These are phyloP conservation scores for Microplitis manilae DNA, from an alignment of 2,888 invertebrate species.

Conservation along the genomic window DNA sequence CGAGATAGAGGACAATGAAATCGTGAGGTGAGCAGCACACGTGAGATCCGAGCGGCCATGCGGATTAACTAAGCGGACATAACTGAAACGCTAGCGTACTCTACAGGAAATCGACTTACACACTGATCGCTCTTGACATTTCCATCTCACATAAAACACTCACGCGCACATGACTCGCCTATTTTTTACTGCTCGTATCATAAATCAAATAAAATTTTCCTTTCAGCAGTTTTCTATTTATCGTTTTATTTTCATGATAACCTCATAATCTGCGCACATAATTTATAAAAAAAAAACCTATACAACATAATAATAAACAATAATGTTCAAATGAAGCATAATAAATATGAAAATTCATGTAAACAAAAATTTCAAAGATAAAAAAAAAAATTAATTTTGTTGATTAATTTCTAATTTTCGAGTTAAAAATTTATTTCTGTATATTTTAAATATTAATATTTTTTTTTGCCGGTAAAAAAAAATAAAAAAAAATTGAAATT, in stretches of 20 bases:
- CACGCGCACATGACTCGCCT: neutral
- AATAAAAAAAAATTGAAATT: no score
- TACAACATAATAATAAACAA: no score
- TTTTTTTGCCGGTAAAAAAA: no score
- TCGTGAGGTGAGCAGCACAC: conserved; percentile 27
- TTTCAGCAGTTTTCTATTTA: conserved; percentile 4
- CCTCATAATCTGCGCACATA: neutral
- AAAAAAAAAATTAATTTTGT: no score
- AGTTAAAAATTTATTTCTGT: no score
- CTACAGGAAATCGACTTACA: conserved; percentile 21
- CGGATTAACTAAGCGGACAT: conserved; percentile 39
- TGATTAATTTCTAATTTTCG: no score
- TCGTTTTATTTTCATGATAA: conserved; percentile 8
- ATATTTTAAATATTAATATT: no score
- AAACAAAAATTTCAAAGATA: no score
- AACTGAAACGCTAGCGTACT: neutral
- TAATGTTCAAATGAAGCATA: no score
- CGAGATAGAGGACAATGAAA: neutral
- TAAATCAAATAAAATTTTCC: conserved; percentile 29
- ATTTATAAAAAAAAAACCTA: no score
- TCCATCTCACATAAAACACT: neutral
- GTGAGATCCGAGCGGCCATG: conserved; percentile 43
- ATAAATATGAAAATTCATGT: no score
- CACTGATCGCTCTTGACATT: neutral
- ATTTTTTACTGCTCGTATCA: conserved; percentile 25